These are phyloP conservation scores for Dendrophyllia cribrosa DNA, from an alignment of 64 coral and sea anemone genomes.

Conservation along the genomic window DNA sequence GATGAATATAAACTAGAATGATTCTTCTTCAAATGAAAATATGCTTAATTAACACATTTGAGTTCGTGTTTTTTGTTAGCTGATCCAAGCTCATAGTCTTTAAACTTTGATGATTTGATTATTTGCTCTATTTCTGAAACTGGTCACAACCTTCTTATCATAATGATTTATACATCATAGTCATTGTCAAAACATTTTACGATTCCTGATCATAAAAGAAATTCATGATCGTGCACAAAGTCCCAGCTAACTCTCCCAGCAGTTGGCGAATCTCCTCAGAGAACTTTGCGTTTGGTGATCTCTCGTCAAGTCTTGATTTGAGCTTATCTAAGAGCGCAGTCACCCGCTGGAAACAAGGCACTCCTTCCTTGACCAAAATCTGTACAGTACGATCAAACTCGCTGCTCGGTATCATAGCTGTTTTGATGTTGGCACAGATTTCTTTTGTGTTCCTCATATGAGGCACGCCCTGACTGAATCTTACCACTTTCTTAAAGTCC, in stretches of 20 bases:
- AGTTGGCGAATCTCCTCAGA: slow-evolving; percentile 83
- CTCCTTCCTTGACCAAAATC: slow-evolving; percentile 79
- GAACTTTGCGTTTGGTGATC: slow-evolving; percentile 86
- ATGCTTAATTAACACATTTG: no score
- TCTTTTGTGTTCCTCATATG: slow-evolving; percentile 84
- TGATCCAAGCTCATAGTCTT: no score
- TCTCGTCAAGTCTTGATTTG: slow-evolving; percentile 77
- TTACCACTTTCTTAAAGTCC: slow-evolving; percentile 86
- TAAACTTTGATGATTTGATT: no score
- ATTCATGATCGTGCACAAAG: slow-evolving; percentile 81
- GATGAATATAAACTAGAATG: no score
- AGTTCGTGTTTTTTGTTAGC: no score
- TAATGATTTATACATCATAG: not conserved
- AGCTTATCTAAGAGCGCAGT: slow-evolving; percentile 65
- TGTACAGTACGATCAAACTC: slow-evolving; percentile 89
- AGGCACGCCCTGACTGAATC: slow-evolving; percentile 91
- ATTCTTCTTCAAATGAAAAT: no score
- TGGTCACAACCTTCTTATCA: no score
- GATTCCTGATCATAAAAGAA: slow-evolving; percentile 90
- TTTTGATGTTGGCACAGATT: slow-evolving; percentile 81
- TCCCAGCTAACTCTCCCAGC: slow-evolving; percentile 90
- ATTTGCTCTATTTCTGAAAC: no score
- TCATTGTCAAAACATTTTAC: not conserved
- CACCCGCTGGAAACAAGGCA: slow-evolving; percentile 67
- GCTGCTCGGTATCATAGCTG: slow-evolving; percentile 65